Base-by-base conservation (phyloP, 2,888 invertebrate species). In the Eupithecia subfuscata region DNA sequence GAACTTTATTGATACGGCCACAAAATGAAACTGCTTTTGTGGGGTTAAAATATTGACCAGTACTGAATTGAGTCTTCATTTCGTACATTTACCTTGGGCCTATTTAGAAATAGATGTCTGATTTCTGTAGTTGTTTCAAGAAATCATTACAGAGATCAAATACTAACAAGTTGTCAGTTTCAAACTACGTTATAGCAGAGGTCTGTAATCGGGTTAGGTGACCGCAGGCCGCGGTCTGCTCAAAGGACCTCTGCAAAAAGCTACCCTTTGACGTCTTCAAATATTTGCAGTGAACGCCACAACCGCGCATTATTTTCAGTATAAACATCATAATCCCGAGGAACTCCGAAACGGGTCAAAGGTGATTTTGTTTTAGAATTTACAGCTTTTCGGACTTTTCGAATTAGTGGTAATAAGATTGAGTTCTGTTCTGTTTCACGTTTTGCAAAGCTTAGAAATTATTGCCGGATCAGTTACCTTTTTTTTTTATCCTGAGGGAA, bases 261-360 rank as follows among this genome's bases (percentile, higher is more conserved):
- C 91, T 86, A 85, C 89, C 92, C 94, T 94, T 94, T 94, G 92
- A 78, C 86, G 85, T 91, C 91, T 92, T 91, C 92, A 94, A 94
- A 94, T 94, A 94, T 95, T 94, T 94, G 93, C 88, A 80, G 85
- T 88, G 87, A 90, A 91, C 86, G 84, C 91, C 91, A 84, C 91
- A 88, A 91, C 91, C 90, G 89, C 89, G 91, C 91, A 92, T 94
- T 93, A 94, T 94, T 94, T 93, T 92, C 91, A 87, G 90, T 89
- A 91, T 90, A 93, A 93, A 94, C 93, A 93, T 87, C 90, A 93
- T 94, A 94, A 93, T 92, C 92, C 88, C 84, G 52, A 56, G 86
- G 85, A 90, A 87, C 87, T 85, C 83, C 63, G 76, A 74, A 67
- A 72, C 74, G 80, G 89, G 89, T 90, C 90, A 89, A 88, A 88